Evolutionary conservation across 2,888 invertebrate genomes (phyloP).

Genomic region (Heliothis peltigera): DNA sequence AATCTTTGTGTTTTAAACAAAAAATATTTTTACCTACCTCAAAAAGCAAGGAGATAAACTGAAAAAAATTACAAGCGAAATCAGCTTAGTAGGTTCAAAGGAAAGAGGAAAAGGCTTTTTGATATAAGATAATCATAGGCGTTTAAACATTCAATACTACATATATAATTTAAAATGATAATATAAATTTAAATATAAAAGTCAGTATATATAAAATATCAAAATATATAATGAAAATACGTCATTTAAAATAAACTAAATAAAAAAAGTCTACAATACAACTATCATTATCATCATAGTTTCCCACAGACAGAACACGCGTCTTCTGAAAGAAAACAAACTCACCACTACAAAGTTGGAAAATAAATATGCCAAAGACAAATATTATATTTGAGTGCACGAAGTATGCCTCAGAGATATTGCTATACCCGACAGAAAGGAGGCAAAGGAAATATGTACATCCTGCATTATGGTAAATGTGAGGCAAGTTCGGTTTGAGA

Average conservation of each 20-base stretch:
- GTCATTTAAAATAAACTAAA: no score
- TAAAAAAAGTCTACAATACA: not conserved
- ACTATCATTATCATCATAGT: conserved; percentile 20
- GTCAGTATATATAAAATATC: no score
- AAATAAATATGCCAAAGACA: conserved; percentile 51
- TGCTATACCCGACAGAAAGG: conserved; percentile 25
- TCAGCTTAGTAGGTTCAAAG: not conserved
- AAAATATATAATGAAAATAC: no score
- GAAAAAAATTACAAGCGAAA: not conserved
- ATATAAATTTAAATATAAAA: no score
- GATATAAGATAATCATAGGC: no score
- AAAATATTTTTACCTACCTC: not conserved
- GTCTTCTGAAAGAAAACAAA: conserved; percentile 37
- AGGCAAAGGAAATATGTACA: conserved; percentile 46
- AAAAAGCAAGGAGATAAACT: not conserved
- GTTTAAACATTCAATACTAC: no score
- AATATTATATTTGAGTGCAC: conserved; percentile 55
- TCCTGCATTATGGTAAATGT: conserved; percentile 41
- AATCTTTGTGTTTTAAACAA: not conserved
- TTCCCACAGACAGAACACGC: conserved; percentile 4
- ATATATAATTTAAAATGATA: no score
- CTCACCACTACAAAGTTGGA: conserved; percentile 31
- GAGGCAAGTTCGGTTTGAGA: conserved; percentile 10
- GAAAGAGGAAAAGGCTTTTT: not conserved
- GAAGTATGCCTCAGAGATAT: conserved; percentile 45